These are phyloP conservation scores for Phrixothrix hirtus DNA, from an alignment of 2,888 invertebrate species.

Conservation along the genomic window DNA sequence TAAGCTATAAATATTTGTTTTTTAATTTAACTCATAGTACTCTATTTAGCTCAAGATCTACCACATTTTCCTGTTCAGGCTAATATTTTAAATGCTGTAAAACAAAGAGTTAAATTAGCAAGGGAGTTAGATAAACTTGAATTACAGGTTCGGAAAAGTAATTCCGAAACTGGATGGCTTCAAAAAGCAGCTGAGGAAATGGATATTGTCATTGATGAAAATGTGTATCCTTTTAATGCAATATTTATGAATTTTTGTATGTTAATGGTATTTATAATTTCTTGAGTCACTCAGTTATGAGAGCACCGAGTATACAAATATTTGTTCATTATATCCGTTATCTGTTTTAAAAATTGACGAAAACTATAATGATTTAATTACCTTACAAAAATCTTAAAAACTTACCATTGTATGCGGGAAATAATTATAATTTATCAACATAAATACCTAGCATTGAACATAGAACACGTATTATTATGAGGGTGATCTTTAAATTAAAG, in stretches of 20 bases:
- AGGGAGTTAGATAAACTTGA: slow-evolving; percentile 79
- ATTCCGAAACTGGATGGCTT: slow-evolving; percentile 81
- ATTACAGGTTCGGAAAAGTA: slow-evolving; percentile 64
- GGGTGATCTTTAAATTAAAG: too few species aligned
- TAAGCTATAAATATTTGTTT: slow-evolving; percentile 54
- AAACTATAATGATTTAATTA: neutral
- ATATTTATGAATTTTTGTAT: slow-evolving; percentile 1
- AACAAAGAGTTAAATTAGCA: slow-evolving; percentile 75
- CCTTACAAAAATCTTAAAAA: slow-evolving; percentile 1
- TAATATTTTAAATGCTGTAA: slow-evolving; percentile 65
- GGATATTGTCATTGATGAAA: slow-evolving; percentile 89
- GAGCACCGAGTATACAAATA: too few species aligned
- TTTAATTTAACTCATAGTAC: slow-evolving; percentile 1
- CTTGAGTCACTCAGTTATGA: too few species aligned
- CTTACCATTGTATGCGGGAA: slow-evolving; percentile 10
- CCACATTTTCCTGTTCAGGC: slow-evolving; percentile 80
- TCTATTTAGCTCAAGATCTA: slow-evolving; percentile 72
- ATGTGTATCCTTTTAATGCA: slow-evolving; percentile 54
- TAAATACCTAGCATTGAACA: too few species aligned
- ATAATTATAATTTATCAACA: too few species aligned
- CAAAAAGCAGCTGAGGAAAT: slow-evolving; percentile 84
- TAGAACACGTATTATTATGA: too few species aligned
- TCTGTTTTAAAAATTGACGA: too few species aligned
- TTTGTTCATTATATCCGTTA: too few species aligned
- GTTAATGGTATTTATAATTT: neutral